Evolutionary conservation across 2,113 vertebrate genomes (phyloP).

Genomic region (Potamarius usumacintae): DNA sequence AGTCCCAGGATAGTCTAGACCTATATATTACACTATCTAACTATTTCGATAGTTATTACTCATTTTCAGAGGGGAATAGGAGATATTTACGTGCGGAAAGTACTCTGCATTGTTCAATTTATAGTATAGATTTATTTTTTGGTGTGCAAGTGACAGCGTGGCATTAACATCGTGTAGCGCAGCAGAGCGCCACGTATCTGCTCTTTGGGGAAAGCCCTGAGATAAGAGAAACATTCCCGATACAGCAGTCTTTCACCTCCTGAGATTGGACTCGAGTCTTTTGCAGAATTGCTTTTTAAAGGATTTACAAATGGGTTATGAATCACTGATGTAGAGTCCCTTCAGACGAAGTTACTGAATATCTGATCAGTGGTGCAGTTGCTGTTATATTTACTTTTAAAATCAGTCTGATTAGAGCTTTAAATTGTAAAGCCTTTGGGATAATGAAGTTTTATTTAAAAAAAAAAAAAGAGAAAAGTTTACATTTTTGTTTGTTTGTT

Average conservation of each 20-base stretch:
- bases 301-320: background rate
- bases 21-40: no score
- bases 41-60: no score
- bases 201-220: no score
- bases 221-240: background rate
- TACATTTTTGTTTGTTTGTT: background rate
- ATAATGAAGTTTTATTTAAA: slow-evolving; percentile 1
- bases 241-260: background rate
- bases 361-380: background rate
- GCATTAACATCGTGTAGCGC: no score
- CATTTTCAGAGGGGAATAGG: no score
- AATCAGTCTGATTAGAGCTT: slow-evolving; percentile 1
- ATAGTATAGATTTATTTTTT: no score
- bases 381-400: background rate
- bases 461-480: background rate
- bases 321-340: background rate
- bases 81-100: no score
- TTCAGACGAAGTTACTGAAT: background rate
- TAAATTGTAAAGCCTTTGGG: background rate
- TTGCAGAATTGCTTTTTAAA: background rate
- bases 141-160: no score
- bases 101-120: no score
- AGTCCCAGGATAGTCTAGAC: no score
- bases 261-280: background rate
- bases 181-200: no score